These are phyloP conservation scores for Paramisgurnus dabryanus DNA, from an alignment of 2,113 vertebrate genomes.

Conservation along the genomic window DNA sequence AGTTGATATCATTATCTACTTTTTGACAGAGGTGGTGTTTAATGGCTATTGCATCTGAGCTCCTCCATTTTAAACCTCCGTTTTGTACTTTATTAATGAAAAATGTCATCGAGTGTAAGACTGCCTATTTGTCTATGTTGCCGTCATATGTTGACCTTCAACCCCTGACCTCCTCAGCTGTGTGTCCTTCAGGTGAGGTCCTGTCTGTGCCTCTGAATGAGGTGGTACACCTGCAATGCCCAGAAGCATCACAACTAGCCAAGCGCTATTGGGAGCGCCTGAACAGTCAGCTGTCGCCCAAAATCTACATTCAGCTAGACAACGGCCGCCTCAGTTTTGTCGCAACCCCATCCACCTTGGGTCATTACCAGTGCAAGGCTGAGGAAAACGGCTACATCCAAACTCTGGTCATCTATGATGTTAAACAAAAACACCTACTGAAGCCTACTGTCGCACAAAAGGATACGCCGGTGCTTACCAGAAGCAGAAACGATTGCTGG, in stretches of 20 bases:
- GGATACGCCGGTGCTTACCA: constrained; percentile 19
- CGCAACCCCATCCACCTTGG: constrained; percentile 70
- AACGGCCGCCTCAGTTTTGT: constrained; percentile 70
- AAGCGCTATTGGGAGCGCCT: constrained; percentile 68
- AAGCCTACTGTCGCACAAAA: constrained; percentile 37
- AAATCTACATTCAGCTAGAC: constrained; percentile 66
- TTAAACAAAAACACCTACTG: constrained; percentile 63
- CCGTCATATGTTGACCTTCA: constrained; percentile 2
- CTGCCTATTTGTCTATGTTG: constrained; percentile 15
- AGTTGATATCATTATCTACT: no score
- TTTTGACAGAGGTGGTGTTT: no score
- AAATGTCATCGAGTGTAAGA: not conserved
- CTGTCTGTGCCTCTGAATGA: constrained; percentile 68
- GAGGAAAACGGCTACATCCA: constrained; percentile 70
- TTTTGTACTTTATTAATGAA: not conserved
- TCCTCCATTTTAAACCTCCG: no score
- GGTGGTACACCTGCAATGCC: constrained; percentile 71
- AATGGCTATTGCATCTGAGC: no score
- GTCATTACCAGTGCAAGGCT: constrained; percentile 70
- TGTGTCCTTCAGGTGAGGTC: constrained; percentile 62
- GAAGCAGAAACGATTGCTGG: no score
- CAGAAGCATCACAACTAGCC: constrained; percentile 59
- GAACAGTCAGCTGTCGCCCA: constrained; percentile 62
- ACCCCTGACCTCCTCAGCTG: constrained; percentile 30
- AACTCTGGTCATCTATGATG: constrained; percentile 65